These are phyloP conservation scores for Drosophila prolongata DNA, from an alignment of 2,888 invertebrate species.

Conservation along the genomic window DNA sequence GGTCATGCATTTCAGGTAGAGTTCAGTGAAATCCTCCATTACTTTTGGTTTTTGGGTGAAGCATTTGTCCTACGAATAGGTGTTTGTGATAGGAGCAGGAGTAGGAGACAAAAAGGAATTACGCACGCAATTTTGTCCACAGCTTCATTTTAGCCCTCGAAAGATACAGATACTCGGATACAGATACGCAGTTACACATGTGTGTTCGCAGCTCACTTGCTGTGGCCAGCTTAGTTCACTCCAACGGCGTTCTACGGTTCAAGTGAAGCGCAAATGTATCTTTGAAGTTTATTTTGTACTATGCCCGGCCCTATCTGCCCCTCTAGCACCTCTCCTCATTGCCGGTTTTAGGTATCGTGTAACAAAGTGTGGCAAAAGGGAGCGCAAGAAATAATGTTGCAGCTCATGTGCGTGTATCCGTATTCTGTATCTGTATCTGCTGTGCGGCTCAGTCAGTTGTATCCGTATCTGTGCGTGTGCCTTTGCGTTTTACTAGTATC, in stretches of 20 bases:
- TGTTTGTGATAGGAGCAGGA: background rate
- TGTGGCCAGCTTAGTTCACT: slow-evolving; percentile 68
- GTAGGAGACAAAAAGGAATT: slow-evolving; percentile 49
- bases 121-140: slow-evolving; percentile 74
- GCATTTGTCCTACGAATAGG: slow-evolving; percentile 53
- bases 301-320: slow-evolving; percentile 6
- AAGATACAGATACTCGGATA: slow-evolving; percentile 12
- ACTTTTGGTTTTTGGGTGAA: slow-evolving; percentile 45
- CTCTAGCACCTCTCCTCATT: slow-evolving; percentile 1
- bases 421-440: slow-evolving; percentile 13
- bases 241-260: slow-evolving; percentile 71
- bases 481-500: slow-evolving; percentile 37
- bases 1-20: slow-evolving; percentile 30
- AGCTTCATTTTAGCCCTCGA: slow-evolving; percentile 66
- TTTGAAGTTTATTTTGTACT: slow-evolving; percentile 74
- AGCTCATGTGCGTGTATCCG: slow-evolving; percentile 12
- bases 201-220: slow-evolving; percentile 21
- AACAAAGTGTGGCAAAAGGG: slow-evolving; percentile 42
- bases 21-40: slow-evolving; percentile 2
- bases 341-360: slow-evolving; percentile 32
- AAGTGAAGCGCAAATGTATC: slow-evolving; percentile 80
- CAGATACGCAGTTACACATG: slow-evolving; percentile 14
- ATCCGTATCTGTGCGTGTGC: slow-evolving; percentile 24
- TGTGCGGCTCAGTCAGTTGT: slow-evolving; percentile 8
- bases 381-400: slow-evolving; percentile 33